phyloP scores from a whole-genome alignment of 2,113 vertebrate species.

The Marmota flaviventris region DNA sequence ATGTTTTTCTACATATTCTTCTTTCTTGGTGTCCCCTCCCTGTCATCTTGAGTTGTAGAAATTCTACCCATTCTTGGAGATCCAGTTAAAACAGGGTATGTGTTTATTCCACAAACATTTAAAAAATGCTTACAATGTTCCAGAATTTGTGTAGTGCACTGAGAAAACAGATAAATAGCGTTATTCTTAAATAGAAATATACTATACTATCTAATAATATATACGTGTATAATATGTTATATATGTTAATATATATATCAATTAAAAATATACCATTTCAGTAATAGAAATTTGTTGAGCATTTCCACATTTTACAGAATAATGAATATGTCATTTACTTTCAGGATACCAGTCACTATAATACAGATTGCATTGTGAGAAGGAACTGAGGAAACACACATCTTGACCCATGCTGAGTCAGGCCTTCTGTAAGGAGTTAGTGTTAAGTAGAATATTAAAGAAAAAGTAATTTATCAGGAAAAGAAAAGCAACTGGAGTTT shows the following conservation, averaged over 20 bases:
- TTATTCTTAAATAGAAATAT: background rate
- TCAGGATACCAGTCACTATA: background rate
- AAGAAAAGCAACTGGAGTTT: background rate
- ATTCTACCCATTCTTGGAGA: background rate
- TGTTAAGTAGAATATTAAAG: background rate
- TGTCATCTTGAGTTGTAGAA: background rate
- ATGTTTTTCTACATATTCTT: background rate
- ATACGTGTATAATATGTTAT: background rate
- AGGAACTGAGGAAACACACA: background rate
- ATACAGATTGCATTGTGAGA: background rate
- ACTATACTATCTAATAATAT: background rate
- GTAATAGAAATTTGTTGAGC: conserved; percentile 4
- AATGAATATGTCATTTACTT: conserved; percentile 21
- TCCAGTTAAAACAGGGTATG: background rate
- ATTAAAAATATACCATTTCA: conserved; percentile 29
- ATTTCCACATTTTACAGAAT: conserved; percentile 24
- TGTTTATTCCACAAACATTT: background rate
- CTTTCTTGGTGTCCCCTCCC: background rate
- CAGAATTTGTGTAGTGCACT: background rate
- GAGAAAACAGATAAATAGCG: background rate
- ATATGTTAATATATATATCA: background rate
- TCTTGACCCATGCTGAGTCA: background rate
- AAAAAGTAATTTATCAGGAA: background rate
- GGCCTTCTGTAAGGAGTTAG: background rate
- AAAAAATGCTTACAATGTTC: background rate